phyloP scores from a whole-genome alignment of 2,888 invertebrate genomes.

The Alcis repandata region DNA sequence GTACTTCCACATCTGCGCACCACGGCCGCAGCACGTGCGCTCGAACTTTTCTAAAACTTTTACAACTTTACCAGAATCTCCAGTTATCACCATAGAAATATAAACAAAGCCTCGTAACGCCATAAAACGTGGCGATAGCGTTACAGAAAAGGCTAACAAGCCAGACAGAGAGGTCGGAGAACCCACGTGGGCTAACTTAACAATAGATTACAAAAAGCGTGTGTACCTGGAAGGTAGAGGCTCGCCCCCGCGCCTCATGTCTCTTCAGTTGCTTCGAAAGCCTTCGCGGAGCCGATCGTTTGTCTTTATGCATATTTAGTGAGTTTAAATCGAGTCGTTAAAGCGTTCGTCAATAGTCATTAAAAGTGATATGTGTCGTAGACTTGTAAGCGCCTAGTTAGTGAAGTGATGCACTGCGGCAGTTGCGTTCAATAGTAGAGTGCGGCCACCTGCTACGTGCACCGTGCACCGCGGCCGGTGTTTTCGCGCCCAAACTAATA shows the following conservation, averaged over 20 bases:
- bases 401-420: conserved; percentile 58
- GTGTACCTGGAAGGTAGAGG: conserved; percentile 80
- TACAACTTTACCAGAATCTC: conserved; percentile 58
- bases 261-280: conserved; percentile 71
- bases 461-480: conserved; percentile 56
- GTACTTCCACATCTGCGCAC: conserved; percentile 54
- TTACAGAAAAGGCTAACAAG: conserved; percentile 49
- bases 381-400: conserved; percentile 54
- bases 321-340: conserved; percentile 32
- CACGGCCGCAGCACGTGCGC: conserved; percentile 67
- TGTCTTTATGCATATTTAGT: conserved; percentile 41
- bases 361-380: conserved; percentile 56
- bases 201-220: conserved; percentile 80
- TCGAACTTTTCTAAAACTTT: conserved; percentile 57
- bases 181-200: conserved; percentile 82
- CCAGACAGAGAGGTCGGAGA: conserved; percentile 66
- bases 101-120: conserved; percentile 74
- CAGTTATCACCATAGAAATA: conserved; percentile 71
- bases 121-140: conserved; percentile 59
- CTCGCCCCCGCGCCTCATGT: conserved; percentile 67
- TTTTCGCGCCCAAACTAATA: conserved; percentile 74
- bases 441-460: conserved; percentile 68
- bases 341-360: conserved; percentile 44
- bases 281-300: conserved; percentile 67
- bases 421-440: conserved; percentile 55